Evolutionary conservation across 1,140 invertebrate genomes (phyloP).

Genomic region (Chironomus tepperi): DNA sequence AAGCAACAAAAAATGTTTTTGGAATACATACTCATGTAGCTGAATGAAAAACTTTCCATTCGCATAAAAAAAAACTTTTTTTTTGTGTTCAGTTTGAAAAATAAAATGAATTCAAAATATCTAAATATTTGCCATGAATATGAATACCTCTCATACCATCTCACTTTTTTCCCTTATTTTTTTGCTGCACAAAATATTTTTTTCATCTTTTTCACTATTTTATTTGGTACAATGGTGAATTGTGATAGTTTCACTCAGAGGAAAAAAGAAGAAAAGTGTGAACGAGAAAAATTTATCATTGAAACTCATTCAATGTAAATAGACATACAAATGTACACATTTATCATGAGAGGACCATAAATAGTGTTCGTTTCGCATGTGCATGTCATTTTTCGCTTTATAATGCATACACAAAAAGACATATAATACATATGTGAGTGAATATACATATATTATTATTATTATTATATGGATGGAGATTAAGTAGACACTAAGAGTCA

Average conservation of each 20-base stretch:
- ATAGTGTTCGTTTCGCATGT: conserved; percentile 6
- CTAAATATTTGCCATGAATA: conserved; percentile 1
- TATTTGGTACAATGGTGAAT: not conserved
- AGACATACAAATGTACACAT: not conserved
- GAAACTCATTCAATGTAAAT: not conserved
- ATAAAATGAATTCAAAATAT: not conserved
- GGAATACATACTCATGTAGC: too few species aligned
- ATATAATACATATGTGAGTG: too few species aligned
- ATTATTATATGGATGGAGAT: not conserved
- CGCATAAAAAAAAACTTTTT: too few species aligned
- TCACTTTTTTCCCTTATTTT: too few species aligned
- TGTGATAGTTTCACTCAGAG: not conserved
- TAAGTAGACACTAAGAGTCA: conserved; percentile 12
- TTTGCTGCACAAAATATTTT: too few species aligned
- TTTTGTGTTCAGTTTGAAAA: too few species aligned
- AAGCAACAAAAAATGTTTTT: too few species aligned
- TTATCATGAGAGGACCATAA: conserved; percentile 6
- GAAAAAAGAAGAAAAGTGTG: not conserved
- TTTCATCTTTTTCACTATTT: not conserved
- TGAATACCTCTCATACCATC: not conserved
- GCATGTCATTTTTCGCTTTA: conserved; percentile 8
- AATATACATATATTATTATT: too few species aligned
- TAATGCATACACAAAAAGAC: not conserved
- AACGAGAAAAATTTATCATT: not conserved
- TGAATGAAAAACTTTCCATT: too few species aligned